Conservation (phyloP, 2,113 vertebrate species). For the Channa maculata region DNA sequence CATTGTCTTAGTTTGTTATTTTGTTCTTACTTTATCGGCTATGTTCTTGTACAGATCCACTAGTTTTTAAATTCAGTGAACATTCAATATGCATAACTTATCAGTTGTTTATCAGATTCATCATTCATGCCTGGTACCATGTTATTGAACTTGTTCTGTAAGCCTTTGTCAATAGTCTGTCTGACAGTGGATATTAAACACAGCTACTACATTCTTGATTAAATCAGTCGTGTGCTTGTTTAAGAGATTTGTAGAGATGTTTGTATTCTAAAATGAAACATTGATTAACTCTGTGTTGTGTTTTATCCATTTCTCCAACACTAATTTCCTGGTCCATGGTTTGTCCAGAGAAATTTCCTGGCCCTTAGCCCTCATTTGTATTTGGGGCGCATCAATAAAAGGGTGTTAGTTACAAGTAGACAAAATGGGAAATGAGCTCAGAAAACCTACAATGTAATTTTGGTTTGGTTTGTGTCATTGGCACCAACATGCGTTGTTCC, state of each 20-base stretch:
- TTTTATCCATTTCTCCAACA: constrained; percentile 21
- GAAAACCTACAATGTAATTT: constrained; percentile 26
- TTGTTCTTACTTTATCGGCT: not conserved
- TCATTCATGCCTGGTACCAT: constrained; percentile 30
- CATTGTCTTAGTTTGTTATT: not conserved
- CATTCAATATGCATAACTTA: constrained; percentile 28
- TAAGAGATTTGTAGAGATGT: constrained; percentile 38
- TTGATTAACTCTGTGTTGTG: constrained; percentile 47
- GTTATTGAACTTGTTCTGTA: constrained; percentile 46
- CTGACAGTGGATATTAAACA: constrained; percentile 48
- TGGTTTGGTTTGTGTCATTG: not conserved
- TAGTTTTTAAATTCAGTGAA: constrained; percentile 23
- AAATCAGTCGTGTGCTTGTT: constrained; percentile 24
- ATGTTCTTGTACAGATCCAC: not conserved
- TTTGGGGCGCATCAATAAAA: constrained; percentile 24
- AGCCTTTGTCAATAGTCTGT: constrained; percentile 29
- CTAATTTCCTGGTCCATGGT: constrained; percentile 52
- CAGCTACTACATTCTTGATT: constrained; percentile 3
- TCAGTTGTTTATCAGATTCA: constrained; percentile 46
- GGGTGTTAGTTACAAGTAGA: constrained; percentile 7
- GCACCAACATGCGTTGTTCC: constrained; percentile 2
- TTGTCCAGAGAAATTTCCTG: constrained; percentile 40
- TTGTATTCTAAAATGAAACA: constrained; percentile 44
- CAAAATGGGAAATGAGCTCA: constrained; percentile 44
- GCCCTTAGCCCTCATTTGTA: constrained; percentile 24